Evolutionary conservation across 37 sponge, comb jelly and placozoan species (phyloP).

Genomic region (Oscarella lobularis): DNA sequence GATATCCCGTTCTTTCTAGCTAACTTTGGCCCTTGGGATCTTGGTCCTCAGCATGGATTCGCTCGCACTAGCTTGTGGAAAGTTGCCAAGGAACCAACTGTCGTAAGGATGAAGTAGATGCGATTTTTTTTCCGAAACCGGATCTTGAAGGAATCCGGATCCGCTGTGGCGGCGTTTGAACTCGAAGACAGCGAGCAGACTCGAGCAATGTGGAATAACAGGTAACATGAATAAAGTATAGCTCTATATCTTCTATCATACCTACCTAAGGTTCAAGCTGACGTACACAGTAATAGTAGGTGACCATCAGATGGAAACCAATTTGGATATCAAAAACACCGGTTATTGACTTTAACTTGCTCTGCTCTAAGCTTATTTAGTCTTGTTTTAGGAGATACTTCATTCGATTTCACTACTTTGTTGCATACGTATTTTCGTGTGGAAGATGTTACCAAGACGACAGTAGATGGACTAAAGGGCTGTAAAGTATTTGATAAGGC

Average conservation of each 20-base stretch:
- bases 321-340: neutral
- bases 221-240: constrained; percentile 18
- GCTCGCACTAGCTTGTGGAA: constrained; percentile 62
- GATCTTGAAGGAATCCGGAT: constrained; percentile 32
- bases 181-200: constrained; percentile 57
- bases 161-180: constrained; percentile 48
- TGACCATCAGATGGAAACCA: constrained; percentile 7
- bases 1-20: constrained; percentile 24
- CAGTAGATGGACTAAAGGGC: constrained; percentile 64
- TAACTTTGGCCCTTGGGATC: constrained; percentile 84
- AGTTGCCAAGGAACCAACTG: neutral
- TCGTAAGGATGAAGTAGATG: neutral
- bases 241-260: neutral
- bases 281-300: constrained; percentile 27
- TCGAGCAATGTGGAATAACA: constrained; percentile 49
- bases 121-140: constrained; percentile 4
- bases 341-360: neutral
- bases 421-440: constrained; percentile 78
- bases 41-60: constrained; percentile 94
- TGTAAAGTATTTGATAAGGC: constrained; percentile 69
- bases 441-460: constrained; percentile 49
- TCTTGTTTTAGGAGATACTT: neutral
- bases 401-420: constrained; percentile 71
- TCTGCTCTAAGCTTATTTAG: no score
- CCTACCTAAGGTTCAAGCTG: constrained; percentile 32